These are phyloP conservation scores for Halcyon senegalensis DNA, from an alignment of 2,113 vertebrate species.

Conservation along the genomic window DNA sequence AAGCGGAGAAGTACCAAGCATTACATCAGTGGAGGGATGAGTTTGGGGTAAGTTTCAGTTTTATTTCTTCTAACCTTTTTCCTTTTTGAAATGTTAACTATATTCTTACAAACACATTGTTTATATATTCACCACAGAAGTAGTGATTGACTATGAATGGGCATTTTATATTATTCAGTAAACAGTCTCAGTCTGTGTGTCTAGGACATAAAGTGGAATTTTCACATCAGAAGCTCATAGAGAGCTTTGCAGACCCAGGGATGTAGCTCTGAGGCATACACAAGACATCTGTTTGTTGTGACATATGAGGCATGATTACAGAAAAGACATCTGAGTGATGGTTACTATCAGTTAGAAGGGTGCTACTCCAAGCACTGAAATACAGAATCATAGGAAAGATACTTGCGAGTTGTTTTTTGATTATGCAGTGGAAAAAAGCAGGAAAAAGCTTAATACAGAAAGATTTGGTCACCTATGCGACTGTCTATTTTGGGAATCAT, in stretches of 20 bases:
- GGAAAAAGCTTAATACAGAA: not conserved
- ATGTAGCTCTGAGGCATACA: not conserved
- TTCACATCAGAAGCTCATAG: not conserved
- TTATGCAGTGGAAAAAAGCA: not conserved
- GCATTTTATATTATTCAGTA: not conserved
- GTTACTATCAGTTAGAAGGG: not conserved
- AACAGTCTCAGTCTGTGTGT: not conserved
- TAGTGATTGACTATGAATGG: not conserved
- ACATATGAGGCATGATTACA: not conserved
- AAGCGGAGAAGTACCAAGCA: slow-evolving; percentile 91
- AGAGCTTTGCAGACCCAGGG: not conserved
- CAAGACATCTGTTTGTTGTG: not conserved
- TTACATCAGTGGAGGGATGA: slow-evolving; percentile 91
- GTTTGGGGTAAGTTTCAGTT: slow-evolving; percentile 84
- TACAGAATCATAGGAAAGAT: not conserved
- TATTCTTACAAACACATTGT: not conserved
- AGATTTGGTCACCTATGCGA: not conserved
- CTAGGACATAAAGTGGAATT: not conserved
- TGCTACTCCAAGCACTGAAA: not conserved
- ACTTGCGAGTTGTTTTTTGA: not conserved
- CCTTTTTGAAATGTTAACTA: not conserved
- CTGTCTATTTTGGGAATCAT: not conserved
- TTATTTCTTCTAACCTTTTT: not conserved
- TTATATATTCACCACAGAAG: not conserved
- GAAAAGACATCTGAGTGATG: not conserved